Base-by-base conservation (phyloP, 2,797 vertebrate species). In the Neosalanx taihuensis region DNA sequence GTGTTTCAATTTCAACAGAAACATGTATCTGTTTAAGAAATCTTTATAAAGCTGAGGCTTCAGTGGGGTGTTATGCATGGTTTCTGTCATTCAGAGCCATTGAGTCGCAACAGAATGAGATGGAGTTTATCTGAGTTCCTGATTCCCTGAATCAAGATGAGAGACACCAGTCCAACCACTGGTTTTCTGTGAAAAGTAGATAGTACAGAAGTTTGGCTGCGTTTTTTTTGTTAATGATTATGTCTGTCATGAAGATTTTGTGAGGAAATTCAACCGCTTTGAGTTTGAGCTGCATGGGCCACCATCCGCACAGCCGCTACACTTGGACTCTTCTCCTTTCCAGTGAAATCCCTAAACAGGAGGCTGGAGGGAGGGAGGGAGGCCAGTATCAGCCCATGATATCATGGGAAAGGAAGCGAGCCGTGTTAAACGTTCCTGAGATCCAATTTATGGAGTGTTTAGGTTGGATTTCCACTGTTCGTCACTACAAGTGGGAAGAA, bases 351-450 rank as follows among this genome's bases (percentile, higher is more conserved):
- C 71, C 78, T 26, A 23, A 56, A 56, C 77, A 72, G 74, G 74
- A 83, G 64, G 77, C 72, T 79, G 78, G 35, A 76, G 73, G 30
- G 77, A 71, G 67, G 77, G 81, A 78, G 56, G 12, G 3, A 20
- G 1, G 79, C 83, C 83, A 87, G 85, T 69, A 79, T 85, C 70
- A 82, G 80, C 73, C 75, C 74, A 83, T 88, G 84, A 90, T 82
- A 85, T 89, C 83, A 89, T 85, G 82, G 84, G 87, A 90, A 90
- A 86, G 84, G 86, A 88, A 90, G 85, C 73, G 63, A 76, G 73
- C 65, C 62, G 74, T 66, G 70, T 64, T 70, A 33, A 83, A 83
- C 67, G 75, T 78, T 85, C 82, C 81, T 69, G 64, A 71, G 56
- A 76, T 83, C 71, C 58, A 76, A 66, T 81, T 85, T 70, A 81